phyloP scores from a whole-genome alignment of 2,113 vertebrate species.

The Gobiocypris rarus region DNA sequence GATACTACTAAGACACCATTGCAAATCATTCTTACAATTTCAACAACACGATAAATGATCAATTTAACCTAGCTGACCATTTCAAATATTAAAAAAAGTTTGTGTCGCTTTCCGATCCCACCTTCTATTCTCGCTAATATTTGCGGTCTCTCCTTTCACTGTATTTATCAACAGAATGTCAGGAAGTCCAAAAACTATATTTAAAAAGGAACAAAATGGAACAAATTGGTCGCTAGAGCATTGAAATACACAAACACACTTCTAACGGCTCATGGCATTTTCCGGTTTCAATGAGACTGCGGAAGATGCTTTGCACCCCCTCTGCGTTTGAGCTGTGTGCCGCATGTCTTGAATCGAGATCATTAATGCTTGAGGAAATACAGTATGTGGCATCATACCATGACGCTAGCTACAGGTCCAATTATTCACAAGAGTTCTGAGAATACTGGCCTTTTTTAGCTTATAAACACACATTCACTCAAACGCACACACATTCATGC shows the following conservation, averaged over 20 bases:
- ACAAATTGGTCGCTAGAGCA: neutral
- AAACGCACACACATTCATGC: conserved; percentile 25
- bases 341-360: conserved; percentile 31
- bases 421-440: conserved; percentile 42
- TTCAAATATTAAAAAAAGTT: no score
- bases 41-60: no score
- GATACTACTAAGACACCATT: no score
- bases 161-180: neutral
- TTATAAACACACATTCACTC: conserved; percentile 7
- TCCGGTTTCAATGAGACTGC: neutral
- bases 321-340: neutral
- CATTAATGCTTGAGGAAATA: conserved; percentile 47
- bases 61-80: no score
- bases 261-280: neutral
- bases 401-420: conserved; percentile 42
- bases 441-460: conserved; percentile 15
- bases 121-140: neutral
- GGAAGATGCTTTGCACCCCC: neutral
- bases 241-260: conserved; percentile 16
- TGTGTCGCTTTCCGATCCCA: neutral
- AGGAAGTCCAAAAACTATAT: neutral
- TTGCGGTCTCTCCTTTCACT: neutral
- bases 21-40: no score
- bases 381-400: conserved; percentile 44
- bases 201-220: neutral